A percentile compares a stretch with the other conserved stretches of the same genome.
Evolutionary conservation across 2,797 vertebrate genomes (phyloP).

Genomic region (Manis crassicaudata): DNA sequence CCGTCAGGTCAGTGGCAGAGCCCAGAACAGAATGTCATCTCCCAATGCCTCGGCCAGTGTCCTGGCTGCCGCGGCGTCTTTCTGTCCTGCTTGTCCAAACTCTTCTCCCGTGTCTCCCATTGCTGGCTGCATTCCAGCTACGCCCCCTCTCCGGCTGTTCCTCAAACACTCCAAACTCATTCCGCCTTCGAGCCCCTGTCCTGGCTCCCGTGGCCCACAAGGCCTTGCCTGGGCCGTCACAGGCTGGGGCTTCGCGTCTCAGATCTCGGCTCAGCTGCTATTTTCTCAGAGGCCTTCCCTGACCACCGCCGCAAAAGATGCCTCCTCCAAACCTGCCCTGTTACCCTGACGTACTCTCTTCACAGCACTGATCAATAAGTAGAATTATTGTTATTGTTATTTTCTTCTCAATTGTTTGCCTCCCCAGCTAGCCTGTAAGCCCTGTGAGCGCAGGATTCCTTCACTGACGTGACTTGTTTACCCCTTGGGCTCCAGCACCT

Average conservation of each 20-base stretch:
- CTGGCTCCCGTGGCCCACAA: neutral
- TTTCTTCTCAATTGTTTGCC: neutral
- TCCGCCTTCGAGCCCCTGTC: neutral
- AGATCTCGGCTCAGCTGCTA: neutral
- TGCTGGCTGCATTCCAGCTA: neutral
- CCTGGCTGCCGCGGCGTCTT: neutral
- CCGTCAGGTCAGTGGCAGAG: neutral
- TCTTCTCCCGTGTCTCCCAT: accelerated
- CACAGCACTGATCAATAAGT: no score
- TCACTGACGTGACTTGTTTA: neutral
- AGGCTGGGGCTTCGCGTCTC: neutral
- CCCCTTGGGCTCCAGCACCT: neutral
- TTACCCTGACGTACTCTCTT: neutral
- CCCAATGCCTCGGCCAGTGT: neutral
- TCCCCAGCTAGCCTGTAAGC: neutral
- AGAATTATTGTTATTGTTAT: neutral
- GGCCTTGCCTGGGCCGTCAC: neutral
- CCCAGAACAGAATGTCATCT: neutral
- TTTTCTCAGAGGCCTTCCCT: neutral
- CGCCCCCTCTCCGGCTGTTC: neutral
- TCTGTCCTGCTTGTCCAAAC: neutral
- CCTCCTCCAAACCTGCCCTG: neutral
- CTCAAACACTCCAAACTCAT: neutral
- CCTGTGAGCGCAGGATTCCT: neutral
- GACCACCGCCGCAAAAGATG: neutral